Evolutionary conservation across 2,797 vertebrate genomes (phyloP), one percentile per base, ranked within the genome.

Genomic region (Avahi laniger): DNA sequence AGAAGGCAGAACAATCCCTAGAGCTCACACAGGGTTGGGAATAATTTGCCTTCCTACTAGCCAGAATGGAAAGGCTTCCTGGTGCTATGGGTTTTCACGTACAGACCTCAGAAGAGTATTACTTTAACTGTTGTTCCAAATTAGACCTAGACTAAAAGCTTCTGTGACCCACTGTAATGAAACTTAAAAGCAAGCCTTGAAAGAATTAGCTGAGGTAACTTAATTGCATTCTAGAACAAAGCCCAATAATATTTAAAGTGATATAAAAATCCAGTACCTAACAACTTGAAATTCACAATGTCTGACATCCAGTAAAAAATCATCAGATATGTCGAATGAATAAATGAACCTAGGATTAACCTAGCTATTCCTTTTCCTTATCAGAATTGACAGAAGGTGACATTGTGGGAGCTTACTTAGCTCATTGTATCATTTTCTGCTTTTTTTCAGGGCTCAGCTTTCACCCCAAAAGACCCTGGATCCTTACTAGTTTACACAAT

Each of bases 381-480:
- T 35, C 69, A 89, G 7, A 94, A n/a, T 79, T 70, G 38, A 84
- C 43, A 89, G 80, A 20, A 85, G 17, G 28, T 78, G 22, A 67
- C 13, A 28, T 67, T 33, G 22, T n/a, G 17, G 24, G 24, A 30
- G 8, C n/a, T 82, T 86, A 38, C 11, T 75, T 93, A 33, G 10
- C 7, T 43, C 4, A 24, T 33, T 90, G 26, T 20, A 13, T 59
- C 26, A 38, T 57, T 92, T 18, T 33, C 15, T 89, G 7, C 2
- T 38, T 48, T 38, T 85, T 41, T 18, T 4, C 30, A 99, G 99
- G 99, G 75, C 98, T 99, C 14, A 99, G 99, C 97, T 99, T 99
- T 96, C 99, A 99, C 75, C 99, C 99, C 0, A 99, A 99, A 98
- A 98, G 99, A 69, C 99, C 99, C 3, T 99, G 99, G 99, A 99